These are phyloP conservation scores for Echinometra lucunter DNA, from an alignment of 53 echinoderm and acorn worm genomes.

Conservation along the genomic window DNA sequence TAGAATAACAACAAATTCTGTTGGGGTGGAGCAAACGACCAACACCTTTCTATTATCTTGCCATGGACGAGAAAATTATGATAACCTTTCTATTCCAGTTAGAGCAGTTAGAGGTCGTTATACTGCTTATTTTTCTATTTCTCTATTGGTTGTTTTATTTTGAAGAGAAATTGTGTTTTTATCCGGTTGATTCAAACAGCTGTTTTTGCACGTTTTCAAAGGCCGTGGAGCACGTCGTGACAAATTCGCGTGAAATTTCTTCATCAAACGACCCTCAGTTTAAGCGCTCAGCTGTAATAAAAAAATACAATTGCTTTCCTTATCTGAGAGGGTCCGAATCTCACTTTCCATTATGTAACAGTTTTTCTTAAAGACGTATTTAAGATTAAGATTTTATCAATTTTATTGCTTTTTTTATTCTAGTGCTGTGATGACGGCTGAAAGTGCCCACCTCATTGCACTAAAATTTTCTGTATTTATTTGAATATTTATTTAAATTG, in stretches of 20 bases:
- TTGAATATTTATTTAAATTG: no score
- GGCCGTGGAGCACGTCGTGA: not conserved
- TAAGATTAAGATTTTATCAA: no score
- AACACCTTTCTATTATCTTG: not conserved
- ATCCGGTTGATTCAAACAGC: not conserved
- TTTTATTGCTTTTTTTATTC: no score
- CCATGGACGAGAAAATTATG: slow-evolving; percentile 8
- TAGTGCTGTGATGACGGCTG: no score
- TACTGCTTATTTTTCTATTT: not conserved
- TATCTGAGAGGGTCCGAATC: not conserved
- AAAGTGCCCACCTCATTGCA: no score
- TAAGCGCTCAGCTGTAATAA: not conserved
- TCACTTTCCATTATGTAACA: not conserved
- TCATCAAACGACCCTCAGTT: not conserved
- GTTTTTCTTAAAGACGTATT: not conserved
- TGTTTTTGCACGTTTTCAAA: slow-evolving; percentile 4
- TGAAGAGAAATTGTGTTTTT: not conserved
- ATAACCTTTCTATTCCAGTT: not conserved
- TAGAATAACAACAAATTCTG: not conserved
- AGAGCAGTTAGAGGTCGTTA: not conserved
- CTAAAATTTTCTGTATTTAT: no score
- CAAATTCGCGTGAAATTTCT: not conserved
- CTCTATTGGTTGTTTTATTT: slow-evolving; percentile 2
- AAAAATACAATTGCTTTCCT: not conserved
- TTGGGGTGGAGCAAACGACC: not conserved